Percentiles rank a stretch among this genome's conserved stretches.
These are phyloP conservation scores for Campaea margaritaria DNA, from an alignment of 2,888 invertebrate genomes.

Conservation along the genomic window DNA sequence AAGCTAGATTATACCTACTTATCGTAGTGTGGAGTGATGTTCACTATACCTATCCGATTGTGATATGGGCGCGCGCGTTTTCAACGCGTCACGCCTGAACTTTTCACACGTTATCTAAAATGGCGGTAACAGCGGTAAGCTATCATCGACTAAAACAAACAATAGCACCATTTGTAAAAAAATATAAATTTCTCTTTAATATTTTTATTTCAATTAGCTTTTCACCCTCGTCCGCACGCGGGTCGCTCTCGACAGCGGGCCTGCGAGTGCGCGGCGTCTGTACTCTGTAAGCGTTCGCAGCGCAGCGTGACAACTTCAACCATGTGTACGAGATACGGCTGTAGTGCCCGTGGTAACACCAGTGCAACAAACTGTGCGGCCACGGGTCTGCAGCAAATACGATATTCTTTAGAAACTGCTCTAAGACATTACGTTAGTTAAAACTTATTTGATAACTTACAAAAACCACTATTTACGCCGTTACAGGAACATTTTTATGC, in stretches of 20 bases:
- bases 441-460: constrained; percentile 74
- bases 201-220: constrained; percentile 59
- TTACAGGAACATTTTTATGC: constrained; percentile 82
- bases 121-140: constrained; percentile 75
- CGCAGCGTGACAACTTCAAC: constrained; percentile 51
- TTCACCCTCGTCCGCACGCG: constrained; percentile 45
- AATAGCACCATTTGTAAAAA: constrained; percentile 85
- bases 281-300: constrained; percentile 51
- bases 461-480: constrained; percentile 75
- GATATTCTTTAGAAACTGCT: constrained; percentile 52
- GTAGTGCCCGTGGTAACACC: no score
- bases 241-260: constrained; percentile 19
- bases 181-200: constrained; percentile 66
- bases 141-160: constrained; percentile 78
- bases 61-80: constrained; percentile 62
- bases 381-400: no score
- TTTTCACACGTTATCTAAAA: constrained; percentile 54
- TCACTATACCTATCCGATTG: constrained; percentile 50
- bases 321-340: constrained; percentile 45
- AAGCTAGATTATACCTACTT: constrained; percentile 74
- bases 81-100: constrained; percentile 49
- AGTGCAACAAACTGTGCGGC: no score
- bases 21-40: constrained; percentile 51
- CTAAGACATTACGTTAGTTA: constrained; percentile 64
- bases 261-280: constrained; percentile 13